Conservation (phyloP, 2,888 invertebrate species). For the Megaustenia siamemsis region DNA sequence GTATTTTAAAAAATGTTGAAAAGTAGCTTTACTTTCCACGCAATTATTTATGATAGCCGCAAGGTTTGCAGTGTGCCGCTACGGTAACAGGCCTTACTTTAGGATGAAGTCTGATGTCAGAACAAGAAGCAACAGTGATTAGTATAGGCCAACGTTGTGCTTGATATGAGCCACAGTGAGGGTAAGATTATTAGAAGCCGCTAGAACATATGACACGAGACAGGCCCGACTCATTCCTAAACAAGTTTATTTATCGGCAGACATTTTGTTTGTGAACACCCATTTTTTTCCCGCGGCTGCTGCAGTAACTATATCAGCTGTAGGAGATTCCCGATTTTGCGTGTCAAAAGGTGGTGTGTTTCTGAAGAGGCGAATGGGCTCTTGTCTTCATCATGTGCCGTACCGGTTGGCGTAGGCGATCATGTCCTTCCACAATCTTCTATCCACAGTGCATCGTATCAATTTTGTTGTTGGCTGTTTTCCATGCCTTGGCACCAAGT, state of each 20-base stretch:
- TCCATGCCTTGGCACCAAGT: too few relatives aligned
- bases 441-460: too few relatives aligned
- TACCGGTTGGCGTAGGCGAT: too few relatives aligned
- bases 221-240: background rate
- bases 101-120: background rate
- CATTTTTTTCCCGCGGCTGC: background rate
- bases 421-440: too few relatives aligned
- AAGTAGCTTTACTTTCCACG: background rate
- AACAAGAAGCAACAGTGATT: too few relatives aligned
- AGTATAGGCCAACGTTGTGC: background rate
- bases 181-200: background rate
- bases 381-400: too few relatives aligned
- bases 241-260: background rate
- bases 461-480: too few relatives aligned
- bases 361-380: too few relatives aligned
- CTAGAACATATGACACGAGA: background rate
- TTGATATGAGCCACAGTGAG: background rate
- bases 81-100: background rate
- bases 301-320: background rate
- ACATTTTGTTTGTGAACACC: background rate
- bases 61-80: background rate
- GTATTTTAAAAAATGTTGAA: background rate
- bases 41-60: background rate
- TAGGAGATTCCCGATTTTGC: background rate
- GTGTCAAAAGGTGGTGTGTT: too few relatives aligned